Evolutionary conservation across 2,888 invertebrate genomes (phyloP), one percentile per base, ranked within the genome.

Genomic region (Agonum fuliginosum): DNA sequence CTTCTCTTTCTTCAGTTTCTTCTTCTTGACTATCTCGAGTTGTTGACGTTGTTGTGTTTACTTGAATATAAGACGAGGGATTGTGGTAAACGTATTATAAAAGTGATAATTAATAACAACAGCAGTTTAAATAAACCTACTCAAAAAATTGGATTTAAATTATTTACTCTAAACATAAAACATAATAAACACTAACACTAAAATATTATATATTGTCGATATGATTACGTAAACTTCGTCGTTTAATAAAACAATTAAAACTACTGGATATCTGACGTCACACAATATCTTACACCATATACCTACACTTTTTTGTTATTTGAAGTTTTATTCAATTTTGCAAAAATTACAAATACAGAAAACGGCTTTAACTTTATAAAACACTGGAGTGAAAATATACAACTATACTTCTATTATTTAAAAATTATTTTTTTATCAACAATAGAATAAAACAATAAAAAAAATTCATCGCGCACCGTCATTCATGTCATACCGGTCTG

Each of bases 261-360:
- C n/a, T n/a, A n/a, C n/a, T n/a, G 19, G 19, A 51, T 24, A 22
- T 48, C 54, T 54, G 24, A 54, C 24, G 54, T 20, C 54, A 54
- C 54, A 54, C 54, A 24, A 54, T 24, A 24, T 54, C n/a, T n/a
- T n/a, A n/a, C n/a, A 54, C 54, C 54, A n/a, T 54, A 37, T 10
- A 54, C 54, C 54, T 54, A 54, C 54, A 54, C n/a, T 12, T 54
- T 48, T 54, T 54, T 10, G n/a, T 54, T 54, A 54, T 54, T 54
- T 54, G n/a, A 22, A 51, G 22, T 51, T 51, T 51, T 8, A 51
- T 51, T 51, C 51, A 51, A 51, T 51, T 51, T 51, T 51, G 51
- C 51, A 51, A 20, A 20, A 51, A 10, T 22, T 51, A 51, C 51
- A 20, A 22, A 22, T 10, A 51, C 20, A 51, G 22, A 20, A 54